Evolutionary conservation across 2,888 invertebrate genomes (phyloP).

Genomic region (Zaprionus bogoriensis): DNA sequence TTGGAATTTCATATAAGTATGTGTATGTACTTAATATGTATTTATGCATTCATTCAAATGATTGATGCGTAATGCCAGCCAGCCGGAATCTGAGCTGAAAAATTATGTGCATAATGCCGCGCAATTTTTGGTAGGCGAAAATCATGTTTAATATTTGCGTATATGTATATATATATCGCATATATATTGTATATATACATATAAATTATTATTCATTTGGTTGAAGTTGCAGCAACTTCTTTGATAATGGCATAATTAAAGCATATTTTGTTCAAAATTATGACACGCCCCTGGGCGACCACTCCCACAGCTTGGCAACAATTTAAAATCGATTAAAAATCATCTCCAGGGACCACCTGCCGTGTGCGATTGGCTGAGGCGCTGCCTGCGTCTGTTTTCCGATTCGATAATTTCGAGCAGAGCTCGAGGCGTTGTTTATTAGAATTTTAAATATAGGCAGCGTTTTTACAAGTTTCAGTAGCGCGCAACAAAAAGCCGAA

Average conservation of each 20-base stretch:
- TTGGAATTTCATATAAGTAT: slow-evolving; percentile 49
- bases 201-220: no score
- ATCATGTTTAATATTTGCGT: neutral
- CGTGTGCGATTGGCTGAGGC: slow-evolving; percentile 19
- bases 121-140: neutral
- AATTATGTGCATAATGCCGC: neutral
- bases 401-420: no score
- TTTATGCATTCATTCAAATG: slow-evolving; percentile 55
- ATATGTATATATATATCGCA: neutral
- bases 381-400: neutral
- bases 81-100: neutral
- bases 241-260: slow-evolving; percentile 16
- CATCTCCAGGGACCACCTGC: slow-evolving; percentile 64
- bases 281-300: slow-evolving; percentile 32
- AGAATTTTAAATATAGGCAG: slow-evolving; percentile 58
- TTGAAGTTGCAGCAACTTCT: no score
- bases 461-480: slow-evolving; percentile 70
- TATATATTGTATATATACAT: neutral
- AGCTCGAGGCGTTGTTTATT: slow-evolving; percentile 66
- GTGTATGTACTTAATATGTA: slow-evolving; percentile 50
- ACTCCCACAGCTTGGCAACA: slow-evolving; percentile 20
- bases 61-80: slow-evolving; percentile 57
- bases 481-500: slow-evolving; percentile 24
- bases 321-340: slow-evolving; percentile 76
- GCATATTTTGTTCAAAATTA: slow-evolving; percentile 4